Conservation (phyloP, 2,888 invertebrate species). For the Parnassius orleans region DNA sequence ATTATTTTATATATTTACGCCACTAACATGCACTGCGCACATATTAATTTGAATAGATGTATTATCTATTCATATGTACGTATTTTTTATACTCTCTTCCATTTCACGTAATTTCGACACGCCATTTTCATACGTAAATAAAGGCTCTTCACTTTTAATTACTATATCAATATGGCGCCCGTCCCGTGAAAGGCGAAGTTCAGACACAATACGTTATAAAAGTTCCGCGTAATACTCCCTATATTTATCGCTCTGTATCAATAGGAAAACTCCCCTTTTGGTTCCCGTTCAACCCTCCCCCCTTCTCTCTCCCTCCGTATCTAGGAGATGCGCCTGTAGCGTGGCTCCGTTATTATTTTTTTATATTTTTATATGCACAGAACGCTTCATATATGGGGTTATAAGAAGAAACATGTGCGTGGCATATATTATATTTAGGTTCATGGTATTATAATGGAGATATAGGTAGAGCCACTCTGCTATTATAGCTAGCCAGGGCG, state of each 20-base stretch:
- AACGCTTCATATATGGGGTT: no score
- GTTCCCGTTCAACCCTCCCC: slow-evolving; percentile 9
- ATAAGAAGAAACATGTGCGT: no score
- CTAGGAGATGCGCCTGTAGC: background rate
- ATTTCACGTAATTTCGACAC: background rate
- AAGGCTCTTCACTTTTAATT: background rate
- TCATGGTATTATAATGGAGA: no score
- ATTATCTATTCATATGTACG: no score
- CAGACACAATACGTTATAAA: background rate
- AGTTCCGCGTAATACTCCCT: background rate
- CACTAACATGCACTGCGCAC: no score
- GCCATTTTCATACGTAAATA: background rate
- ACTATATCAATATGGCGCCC: slow-evolving; percentile 2
- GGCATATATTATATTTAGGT: no score
- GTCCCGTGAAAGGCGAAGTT: background rate
- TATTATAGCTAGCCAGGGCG: no score
- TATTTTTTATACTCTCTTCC: background rate
- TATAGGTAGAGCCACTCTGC: no score
- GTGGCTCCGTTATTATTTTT: no score
- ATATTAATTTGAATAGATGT: no score
- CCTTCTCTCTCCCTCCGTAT: background rate
- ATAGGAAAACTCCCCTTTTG: slow-evolving; percentile 14
- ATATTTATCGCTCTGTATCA: slow-evolving; percentile 8
- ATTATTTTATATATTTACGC: no score
- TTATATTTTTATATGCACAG: no score